Conservation (phyloP, 1,140 invertebrate genomes). For the Aphis gossypii region DNA sequence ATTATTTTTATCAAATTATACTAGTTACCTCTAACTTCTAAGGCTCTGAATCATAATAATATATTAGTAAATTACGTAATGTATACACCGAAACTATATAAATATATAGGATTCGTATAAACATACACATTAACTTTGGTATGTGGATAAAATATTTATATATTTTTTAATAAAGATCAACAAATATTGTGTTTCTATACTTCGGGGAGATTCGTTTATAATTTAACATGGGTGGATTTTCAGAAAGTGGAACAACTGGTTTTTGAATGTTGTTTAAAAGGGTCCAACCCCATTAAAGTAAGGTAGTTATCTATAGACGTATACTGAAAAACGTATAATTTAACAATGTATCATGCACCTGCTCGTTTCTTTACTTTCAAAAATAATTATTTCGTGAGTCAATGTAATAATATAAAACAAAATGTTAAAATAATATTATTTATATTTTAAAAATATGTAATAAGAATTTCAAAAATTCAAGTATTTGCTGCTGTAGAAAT, state of each 20-base stretch:
- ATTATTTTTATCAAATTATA: not conserved
- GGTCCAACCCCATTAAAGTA: constrained; percentile 32
- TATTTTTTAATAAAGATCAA: not conserved
- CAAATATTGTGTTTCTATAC: not conserved
- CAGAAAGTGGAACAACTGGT: constrained; percentile 56
- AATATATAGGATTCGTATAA: not conserved
- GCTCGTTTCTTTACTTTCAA: constrained; percentile 32
- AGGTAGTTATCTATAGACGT: not conserved
- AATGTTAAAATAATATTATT: constrained; percentile 24
- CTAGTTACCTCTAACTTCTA: too few relatives aligned
- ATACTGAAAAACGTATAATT: constrained; percentile 47
- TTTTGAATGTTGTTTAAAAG: constrained; percentile 52
- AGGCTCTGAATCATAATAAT: too few relatives aligned
- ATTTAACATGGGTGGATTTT: constrained; percentile 13
- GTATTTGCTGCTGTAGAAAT: not conserved
- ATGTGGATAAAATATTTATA: constrained; percentile 27
- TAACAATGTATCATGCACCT: constrained; percentile 49
- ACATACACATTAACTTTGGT: constrained; percentile 21
- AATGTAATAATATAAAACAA: not conserved
- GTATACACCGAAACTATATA: not conserved
- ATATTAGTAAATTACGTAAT: constrained; percentile 2
- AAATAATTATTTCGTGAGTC: constrained; percentile 41
- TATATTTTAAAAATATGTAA: not conserved
- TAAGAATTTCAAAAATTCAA: not conserved
- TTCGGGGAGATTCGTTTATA: constrained; percentile 27